Evolutionary conservation across 2,888 invertebrate species (phyloP).

Genomic region (Ptychoptera albimana): DNA sequence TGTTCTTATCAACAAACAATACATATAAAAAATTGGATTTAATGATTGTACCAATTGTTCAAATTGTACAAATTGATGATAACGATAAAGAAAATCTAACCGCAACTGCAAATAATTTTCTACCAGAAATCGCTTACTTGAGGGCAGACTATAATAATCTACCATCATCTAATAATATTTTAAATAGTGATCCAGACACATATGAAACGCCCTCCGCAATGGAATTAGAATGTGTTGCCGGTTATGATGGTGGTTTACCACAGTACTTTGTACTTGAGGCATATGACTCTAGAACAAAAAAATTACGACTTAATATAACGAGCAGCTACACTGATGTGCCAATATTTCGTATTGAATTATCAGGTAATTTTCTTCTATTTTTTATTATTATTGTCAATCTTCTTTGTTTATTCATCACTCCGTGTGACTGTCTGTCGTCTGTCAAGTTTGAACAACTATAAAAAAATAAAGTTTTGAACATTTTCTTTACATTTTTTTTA

Average conservation of each 20-base stretch:
- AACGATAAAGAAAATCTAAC: slow-evolving; percentile 26
- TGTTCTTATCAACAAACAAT: slow-evolving; percentile 6
- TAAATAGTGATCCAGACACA: neutral
- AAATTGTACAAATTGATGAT: slow-evolving; percentile 22
- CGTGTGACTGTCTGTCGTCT: too few relatives aligned
- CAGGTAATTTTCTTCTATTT: too few relatives aligned
- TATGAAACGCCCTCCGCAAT: slow-evolving; percentile 27
- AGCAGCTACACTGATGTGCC: slow-evolving; percentile 42
- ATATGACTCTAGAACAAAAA: slow-evolving; percentile 56
- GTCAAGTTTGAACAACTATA: too few relatives aligned
- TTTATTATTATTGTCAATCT: too few relatives aligned
- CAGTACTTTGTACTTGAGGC: slow-evolving; percentile 75
- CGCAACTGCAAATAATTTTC: neutral
- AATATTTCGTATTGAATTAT: slow-evolving; percentile 38
- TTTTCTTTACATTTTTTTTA: too few relatives aligned
- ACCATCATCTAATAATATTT: neutral
- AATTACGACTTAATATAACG: slow-evolving; percentile 51
- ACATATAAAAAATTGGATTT: slow-evolving; percentile 10
- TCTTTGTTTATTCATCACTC: neutral
- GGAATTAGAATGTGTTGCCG: slow-evolving; percentile 71
- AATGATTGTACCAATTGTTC: slow-evolving; percentile 13
- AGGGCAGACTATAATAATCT: neutral
- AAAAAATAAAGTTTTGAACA: too few relatives aligned
- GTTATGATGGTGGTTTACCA: slow-evolving; percentile 78
- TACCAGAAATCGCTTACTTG: slow-evolving; percentile 4